These are phyloP conservation scores for Mareca penelope DNA, from an alignment of 2,797 vertebrate genomes.

Conservation along the genomic window DNA sequence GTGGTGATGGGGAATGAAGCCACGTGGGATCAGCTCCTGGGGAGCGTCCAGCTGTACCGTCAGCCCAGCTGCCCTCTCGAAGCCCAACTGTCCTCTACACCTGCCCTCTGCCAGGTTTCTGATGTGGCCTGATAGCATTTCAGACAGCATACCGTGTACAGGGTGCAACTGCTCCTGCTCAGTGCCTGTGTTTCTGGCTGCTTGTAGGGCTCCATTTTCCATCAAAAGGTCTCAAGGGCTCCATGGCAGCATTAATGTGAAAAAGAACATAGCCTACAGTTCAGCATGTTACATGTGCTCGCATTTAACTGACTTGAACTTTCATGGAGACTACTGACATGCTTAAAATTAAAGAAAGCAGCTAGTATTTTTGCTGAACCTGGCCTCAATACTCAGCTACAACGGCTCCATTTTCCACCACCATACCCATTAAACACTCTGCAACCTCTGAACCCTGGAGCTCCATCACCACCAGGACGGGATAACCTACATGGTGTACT, in stretches of 20 bases:
- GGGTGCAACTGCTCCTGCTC: background rate
- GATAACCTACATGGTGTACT: background rate
- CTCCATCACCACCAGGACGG: background rate
- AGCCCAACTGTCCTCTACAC: background rate
- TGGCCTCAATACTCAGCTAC: background rate
- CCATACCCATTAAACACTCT: background rate
- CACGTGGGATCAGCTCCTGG: background rate
- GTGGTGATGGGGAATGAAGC: background rate
- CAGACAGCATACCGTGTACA: accelerated
- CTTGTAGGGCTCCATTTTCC: background rate
- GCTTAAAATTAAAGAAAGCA: background rate
- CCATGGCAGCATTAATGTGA: background rate
- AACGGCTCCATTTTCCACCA: background rate
- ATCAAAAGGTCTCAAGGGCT: background rate
- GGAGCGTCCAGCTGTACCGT: background rate
- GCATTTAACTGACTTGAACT: background rate
- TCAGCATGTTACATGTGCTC: background rate
- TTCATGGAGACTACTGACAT: background rate
- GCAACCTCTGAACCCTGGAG: background rate
- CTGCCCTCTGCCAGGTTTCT: background rate
- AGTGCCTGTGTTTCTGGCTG: background rate
- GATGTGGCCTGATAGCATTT: background rate
- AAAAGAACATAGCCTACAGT: background rate
- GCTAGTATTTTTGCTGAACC: background rate
- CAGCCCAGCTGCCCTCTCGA: background rate